Base-by-base conservation (phyloP, 1,140 invertebrate genomes). In the Odontomachus brunneus region DNA sequence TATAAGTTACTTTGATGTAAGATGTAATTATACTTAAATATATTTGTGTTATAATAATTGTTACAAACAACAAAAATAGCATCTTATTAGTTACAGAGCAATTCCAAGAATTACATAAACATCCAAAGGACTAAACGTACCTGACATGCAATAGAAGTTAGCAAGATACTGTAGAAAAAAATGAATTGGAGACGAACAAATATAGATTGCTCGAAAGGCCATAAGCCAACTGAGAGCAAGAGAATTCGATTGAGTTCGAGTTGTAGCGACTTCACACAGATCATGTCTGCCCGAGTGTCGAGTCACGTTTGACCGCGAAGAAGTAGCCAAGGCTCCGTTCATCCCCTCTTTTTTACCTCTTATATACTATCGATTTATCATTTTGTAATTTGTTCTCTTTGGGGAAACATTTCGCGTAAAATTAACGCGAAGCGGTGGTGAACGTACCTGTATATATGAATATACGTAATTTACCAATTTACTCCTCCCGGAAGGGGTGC, bases 121-220 rank as follows among this genome's bases (percentile, higher is more conserved):
- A 44, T 11, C 9, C 3, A 44, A 11, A 62, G 9, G 33, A 9
- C 0, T 38, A 2, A n/a, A 44, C 29, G 7, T 65, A 65, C 62
- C 33, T 65, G 72, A 62, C 33, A 44, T 49, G 49, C 12, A 62
- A 74, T 29, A 14, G 5, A 12, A 14, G 14, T 74, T 65, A 33
- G 48, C 2, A 19, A 0, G 11, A 60, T 60, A 17, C 22, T 59
- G 4, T 48, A 49, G 2, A 55, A 9, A 5, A 38, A 62, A 7
- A 49, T 29, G 2, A 29, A 9, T 24, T 74, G 38, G 2, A 74
- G 11, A 19, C 7, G 17, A 49, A 1, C 5, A 19, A 62, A 15
- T 29, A 22, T 74, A 1, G 72, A 62, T 49, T 62, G 44, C 19
- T 74, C 0, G 17, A 33, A 74, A 15, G 72, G 57, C 72, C 72